Evolutionary conservation across 2,888 invertebrate genomes (phyloP), one percentile per base, ranked within the genome.

Genomic region (Ptychoptera albimana): DNA sequence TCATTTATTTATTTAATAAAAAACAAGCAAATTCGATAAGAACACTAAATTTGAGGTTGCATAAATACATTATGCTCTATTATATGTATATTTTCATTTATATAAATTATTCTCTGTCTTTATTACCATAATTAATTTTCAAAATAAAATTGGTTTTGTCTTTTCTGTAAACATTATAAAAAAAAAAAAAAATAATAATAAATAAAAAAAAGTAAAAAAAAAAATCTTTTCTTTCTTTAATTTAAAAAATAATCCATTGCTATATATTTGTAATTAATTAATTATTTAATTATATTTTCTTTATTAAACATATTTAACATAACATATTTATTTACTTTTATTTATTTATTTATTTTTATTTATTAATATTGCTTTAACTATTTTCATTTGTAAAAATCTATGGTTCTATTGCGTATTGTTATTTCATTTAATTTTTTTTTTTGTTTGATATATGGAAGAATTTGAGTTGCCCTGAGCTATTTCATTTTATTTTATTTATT

Each of bases 401-500:
- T 50, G 50, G 49, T 52, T 51, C 51, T 52, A 52, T 53, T 53
- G 51, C 49, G 48, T 49, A 47, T 46, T 46, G 23, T 46, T 50
- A 46, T 46, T 49, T 46, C 45, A 23, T 23, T 23, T 23, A 5
- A 23, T 23, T 23, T 23, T 23, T 23, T 5, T 23, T 23, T 23
- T 23, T 23, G 47, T 48, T 50, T 46, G 48, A 49, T 50, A 48
- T 51, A 49, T 64, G 64, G 64, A 64, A 64, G 64, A 64, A 62
- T 63, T 63, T 61, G 63, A 63, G 62, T 62, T 62, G 62, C 64
- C 65, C 64, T 64, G 64, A 65, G 65, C 64, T 59, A 57, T 61
- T 64, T 56, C 43, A 40, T 45, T 45, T 44, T n/a, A 30, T 44
- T 47, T 48, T 51, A 51, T 52, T 50, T 45, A 47, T 49, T 45